These are phyloP conservation scores for Xiphophorus maculatus DNA, from an alignment of 2,113 vertebrate genomes.

Conservation along the genomic window DNA sequence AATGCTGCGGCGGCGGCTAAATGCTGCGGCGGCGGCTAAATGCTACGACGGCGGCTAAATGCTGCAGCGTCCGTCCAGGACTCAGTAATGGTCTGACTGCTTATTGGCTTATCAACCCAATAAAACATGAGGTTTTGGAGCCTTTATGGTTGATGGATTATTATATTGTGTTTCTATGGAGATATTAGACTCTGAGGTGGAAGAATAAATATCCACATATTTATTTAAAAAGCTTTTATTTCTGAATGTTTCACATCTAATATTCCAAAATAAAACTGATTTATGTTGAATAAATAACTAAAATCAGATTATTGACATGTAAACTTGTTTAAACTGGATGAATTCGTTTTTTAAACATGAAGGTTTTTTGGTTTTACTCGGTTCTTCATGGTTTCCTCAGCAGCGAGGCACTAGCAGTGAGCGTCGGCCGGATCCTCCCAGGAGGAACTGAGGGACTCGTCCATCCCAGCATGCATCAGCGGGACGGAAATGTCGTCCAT, in stretches of 20 bases:
- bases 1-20: no score
- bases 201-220: background rate
- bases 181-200: background rate
- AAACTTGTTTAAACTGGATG: conserved; percentile 49
- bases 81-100: no score
- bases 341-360: no score
- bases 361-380: no score
- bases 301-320: conserved; percentile 42
- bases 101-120: no score
- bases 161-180: background rate
- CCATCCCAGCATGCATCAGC: conserved; percentile 83
- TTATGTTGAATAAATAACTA: conserved; percentile 50
- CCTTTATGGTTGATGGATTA: no score
- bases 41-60: no score
- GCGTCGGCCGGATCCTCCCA: conserved; percentile 54
- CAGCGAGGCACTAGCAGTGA: conserved; percentile 59
- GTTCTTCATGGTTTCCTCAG: background rate
- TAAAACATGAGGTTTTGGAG: no score
- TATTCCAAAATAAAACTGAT: conserved; percentile 30
- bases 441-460: conserved; percentile 56
- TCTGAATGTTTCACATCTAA: conserved; percentile 12
- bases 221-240: conserved; percentile 30
- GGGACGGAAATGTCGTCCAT: conserved; percentile 91
- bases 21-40: no score
- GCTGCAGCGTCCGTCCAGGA: no score